Percentiles rank a stretch among this genome's conserved stretches.
These are phyloP conservation scores for Cichlasoma orientale DNA, from an alignment of 2,797 vertebrate genomes.

Conservation along the genomic window DNA sequence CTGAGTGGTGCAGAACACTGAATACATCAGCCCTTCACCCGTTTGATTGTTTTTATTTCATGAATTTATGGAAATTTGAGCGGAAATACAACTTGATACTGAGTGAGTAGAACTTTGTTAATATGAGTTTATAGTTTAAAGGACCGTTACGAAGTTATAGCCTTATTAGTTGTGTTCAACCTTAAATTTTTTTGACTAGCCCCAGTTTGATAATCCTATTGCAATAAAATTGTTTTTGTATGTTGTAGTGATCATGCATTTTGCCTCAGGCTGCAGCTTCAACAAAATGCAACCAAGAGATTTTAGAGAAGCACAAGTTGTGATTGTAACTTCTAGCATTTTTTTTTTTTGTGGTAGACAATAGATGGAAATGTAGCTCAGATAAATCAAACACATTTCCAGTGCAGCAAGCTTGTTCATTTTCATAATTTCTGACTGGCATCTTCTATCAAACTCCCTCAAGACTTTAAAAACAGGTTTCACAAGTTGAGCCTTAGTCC, in stretches of 20 bases:
- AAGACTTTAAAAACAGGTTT: not conserved
- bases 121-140: not conserved
- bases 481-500: not conserved
- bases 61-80: not conserved
- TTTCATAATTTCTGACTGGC: not conserved
- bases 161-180: not conserved
- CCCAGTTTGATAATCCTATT: not conserved
- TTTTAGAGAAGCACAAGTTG: not conserved
- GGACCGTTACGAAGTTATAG: not conserved
- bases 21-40: not conserved
- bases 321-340: not conserved
- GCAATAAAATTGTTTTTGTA: not conserved
- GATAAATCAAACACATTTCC: not conserved
- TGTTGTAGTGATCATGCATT: too few species aligned
- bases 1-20: not conserved
- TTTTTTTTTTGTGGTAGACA: not conserved
- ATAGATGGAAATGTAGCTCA: not conserved
- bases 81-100: not conserved
- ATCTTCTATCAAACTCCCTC: fast-evolving
- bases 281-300: not conserved
- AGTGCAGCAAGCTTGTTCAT: not conserved
- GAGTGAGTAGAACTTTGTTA: conserved; percentile 46
- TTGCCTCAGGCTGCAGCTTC: not conserved
- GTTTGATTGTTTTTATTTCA: not conserved
- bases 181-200: not conserved